Evolutionary conservation across 2,113 vertebrate genomes (phyloP).

Genomic region (Tricholaema leucomelas): DNA sequence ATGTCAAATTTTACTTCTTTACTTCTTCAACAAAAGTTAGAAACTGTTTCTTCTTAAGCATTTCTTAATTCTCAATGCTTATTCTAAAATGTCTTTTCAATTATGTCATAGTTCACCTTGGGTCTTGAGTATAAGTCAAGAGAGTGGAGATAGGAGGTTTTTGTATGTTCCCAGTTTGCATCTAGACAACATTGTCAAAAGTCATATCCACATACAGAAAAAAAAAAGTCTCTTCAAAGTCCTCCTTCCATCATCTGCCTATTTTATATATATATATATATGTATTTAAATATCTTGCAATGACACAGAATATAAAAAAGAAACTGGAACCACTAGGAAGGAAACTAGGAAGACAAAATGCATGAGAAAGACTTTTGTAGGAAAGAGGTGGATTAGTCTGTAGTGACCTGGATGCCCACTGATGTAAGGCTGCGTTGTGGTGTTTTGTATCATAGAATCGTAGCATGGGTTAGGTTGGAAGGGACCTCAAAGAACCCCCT

Average conservation of each 20-base stretch:
- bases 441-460: background rate
- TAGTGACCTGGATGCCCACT: background rate
- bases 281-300: background rate
- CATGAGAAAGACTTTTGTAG: background rate
- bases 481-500: too few species aligned
- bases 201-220: background rate
- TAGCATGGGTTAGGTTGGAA: too few species aligned
- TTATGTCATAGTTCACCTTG: background rate
- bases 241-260: background rate
- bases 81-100: background rate
- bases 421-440: background rate
- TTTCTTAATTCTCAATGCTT: background rate
- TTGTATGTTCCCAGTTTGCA: background rate
- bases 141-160: accelerated
- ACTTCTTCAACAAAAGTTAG: background rate
- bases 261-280: background rate
- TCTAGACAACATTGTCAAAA: background rate
- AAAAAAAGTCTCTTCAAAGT: background rate
- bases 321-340: background rate
- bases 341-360: background rate
- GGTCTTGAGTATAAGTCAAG: background rate
- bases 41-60: background rate
- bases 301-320: background rate
- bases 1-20: background rate
- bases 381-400: background rate